Evolutionary conservation across 2,888 invertebrate genomes (phyloP).

Genomic region (Xestoiulus laeticollis): DNA sequence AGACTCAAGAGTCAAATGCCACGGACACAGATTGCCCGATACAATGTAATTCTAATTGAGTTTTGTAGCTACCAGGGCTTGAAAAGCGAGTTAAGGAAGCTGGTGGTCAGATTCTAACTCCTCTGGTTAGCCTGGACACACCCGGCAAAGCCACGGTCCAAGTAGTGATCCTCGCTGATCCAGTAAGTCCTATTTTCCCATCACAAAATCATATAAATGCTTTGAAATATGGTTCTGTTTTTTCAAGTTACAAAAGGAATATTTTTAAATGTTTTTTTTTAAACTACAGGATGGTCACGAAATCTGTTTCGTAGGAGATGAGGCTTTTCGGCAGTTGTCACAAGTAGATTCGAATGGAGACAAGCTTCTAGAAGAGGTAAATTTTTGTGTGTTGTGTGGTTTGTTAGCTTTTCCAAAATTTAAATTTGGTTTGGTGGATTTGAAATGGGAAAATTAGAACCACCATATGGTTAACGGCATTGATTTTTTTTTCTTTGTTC

Average conservation of each 20-base stretch:
- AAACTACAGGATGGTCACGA: constrained; percentile 85
- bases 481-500: no score
- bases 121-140: constrained; percentile 90
- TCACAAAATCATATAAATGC: background rate
- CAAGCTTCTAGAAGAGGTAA: constrained; percentile 74
- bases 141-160: constrained; percentile 97
- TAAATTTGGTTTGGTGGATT: no score
- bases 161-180: constrained; percentile 96
- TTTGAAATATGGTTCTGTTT: background rate
- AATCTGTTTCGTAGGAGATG: constrained; percentile 98
- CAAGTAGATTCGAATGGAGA: constrained; percentile 85
- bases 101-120: constrained; percentile 82
- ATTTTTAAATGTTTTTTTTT: constrained; percentile 47
- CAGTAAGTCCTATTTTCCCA: constrained; percentile 67
- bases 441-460: no score
- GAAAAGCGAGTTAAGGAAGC: constrained; percentile 77
- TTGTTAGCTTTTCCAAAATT: no score
- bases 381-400: no score
- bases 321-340: constrained; percentile 88
- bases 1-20: no score
- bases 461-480: no score
- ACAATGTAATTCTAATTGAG: background rate
- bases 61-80: constrained; percentile 74
- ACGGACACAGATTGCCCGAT: background rate
- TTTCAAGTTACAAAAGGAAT: background rate